Conservation (phyloP, 2,888 invertebrate species). For the Catocala fraxini region DNA sequence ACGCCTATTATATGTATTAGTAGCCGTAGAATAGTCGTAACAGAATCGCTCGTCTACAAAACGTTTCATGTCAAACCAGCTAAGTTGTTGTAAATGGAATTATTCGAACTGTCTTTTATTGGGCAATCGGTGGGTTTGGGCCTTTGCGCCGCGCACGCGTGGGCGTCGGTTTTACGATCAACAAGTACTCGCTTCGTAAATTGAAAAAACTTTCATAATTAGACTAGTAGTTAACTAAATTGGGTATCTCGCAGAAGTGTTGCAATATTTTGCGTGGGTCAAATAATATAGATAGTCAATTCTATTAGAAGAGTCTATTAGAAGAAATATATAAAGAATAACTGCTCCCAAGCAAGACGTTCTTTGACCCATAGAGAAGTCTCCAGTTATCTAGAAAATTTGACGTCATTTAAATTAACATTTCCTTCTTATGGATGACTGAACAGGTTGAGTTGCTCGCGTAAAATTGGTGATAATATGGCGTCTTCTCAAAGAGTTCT, state of each 20-base stretch:
- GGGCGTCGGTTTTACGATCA: constrained; percentile 39
- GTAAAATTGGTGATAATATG: too few relatives aligned
- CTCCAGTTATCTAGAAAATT: too few relatives aligned
- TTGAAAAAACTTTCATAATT: constrained; percentile 26
- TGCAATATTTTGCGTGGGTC: neutral
- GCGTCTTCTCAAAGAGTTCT: too few relatives aligned
- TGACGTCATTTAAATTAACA: too few relatives aligned
- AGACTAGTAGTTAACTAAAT: constrained; percentile 15
- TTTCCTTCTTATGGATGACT: too few relatives aligned
- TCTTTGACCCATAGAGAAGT: too few relatives aligned
- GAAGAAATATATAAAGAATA: too few relatives aligned
- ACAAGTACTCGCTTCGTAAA: constrained; percentile 23
- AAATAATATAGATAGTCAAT: neutral
- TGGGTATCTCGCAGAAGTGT: neutral
- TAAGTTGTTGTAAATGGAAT: constrained; percentile 46
- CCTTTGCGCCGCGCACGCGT: constrained; percentile 24
- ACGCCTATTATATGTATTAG: neutral
- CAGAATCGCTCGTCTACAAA: constrained; percentile 33
- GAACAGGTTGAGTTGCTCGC: too few relatives aligned
- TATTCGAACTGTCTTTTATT: constrained; percentile 60
- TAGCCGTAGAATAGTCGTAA: constrained; percentile 4
- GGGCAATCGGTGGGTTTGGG: constrained; percentile 47
- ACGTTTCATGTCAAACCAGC: constrained; percentile 30
- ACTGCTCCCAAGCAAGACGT: too few relatives aligned
- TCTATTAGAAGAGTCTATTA: too few relatives aligned